Conservation (phyloP, 2,888 invertebrate genomes). For the Lycocerus yunnanus region DNA sequence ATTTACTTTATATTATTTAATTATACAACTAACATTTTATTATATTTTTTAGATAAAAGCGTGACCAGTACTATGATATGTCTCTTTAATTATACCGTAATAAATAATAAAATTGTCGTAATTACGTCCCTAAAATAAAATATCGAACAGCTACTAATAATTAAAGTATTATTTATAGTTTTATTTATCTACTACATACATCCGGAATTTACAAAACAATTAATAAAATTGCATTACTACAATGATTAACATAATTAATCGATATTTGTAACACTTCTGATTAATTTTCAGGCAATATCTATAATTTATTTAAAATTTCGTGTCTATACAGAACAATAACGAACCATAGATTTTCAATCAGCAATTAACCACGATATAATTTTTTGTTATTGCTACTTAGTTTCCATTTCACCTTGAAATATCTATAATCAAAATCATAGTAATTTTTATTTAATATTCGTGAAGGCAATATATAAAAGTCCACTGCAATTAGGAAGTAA, state of each 20-base stretch:
- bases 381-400: not conserved
- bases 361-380: not conserved
- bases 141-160: not conserved
- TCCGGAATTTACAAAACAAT: not conserved
- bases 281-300: not conserved
- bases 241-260: not conserved
- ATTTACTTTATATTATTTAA: slow-evolving; percentile 5
- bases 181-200: not conserved
- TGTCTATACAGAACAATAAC: not conserved
- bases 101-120: slow-evolving; percentile 2
- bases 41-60: not conserved
- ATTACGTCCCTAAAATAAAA: not conserved
- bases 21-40: not conserved
- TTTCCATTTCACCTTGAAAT: not conserved
- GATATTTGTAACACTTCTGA: not conserved
- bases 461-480: not conserved
- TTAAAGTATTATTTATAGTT: not conserved
- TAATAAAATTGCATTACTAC: not conserved
- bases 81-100: slow-evolving; percentile 1
- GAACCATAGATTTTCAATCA: not conserved
- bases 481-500: not conserved
- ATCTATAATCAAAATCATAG: not conserved
- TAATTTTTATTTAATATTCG: not conserved
- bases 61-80: not conserved
- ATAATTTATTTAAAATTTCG: not conserved